A percentile compares a stretch with the other conserved stretches of the same genome.
phyloP scores from a whole-genome alignment of 2,888 invertebrate genomes.

The Pseudococcus jackbeardsleyi region DNA sequence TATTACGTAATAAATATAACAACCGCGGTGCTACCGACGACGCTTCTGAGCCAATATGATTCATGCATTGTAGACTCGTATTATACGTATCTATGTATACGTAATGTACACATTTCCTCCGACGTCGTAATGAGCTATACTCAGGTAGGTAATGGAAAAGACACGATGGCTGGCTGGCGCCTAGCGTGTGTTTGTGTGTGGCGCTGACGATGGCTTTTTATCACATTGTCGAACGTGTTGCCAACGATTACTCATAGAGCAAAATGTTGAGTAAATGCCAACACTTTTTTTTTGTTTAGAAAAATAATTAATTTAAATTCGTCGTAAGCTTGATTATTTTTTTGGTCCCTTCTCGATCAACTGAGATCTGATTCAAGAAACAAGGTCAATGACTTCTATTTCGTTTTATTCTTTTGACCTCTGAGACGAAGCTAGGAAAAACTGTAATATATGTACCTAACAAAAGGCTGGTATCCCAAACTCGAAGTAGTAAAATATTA shows the following conservation, averaged over 20 bases:
- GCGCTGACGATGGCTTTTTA: background rate
- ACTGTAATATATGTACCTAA: too few species aligned
- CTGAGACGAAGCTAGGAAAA: too few species aligned
- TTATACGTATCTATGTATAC: background rate
- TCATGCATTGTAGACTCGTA: background rate
- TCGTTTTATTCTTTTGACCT: background rate
- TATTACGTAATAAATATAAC: conserved; percentile 14
- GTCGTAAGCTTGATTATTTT: background rate
- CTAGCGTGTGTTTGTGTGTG: background rate
- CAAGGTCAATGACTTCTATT: background rate
- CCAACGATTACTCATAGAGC: conserved; percentile 14
- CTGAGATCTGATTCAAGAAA: background rate
- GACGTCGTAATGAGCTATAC: background rate
- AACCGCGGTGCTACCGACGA: background rate
- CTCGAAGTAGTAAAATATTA: too few species aligned
- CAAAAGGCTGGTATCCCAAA: too few species aligned
- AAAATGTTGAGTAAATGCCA: background rate
- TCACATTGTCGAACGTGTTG: conserved; percentile 22
- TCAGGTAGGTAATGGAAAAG: background rate
- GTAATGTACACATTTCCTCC: background rate
- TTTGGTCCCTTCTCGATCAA: background rate
- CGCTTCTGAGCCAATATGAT: background rate
- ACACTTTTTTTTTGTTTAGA: background rate
- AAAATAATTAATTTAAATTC: background rate
- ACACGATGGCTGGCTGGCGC: conserved; percentile 3